Evolutionary conservation across 2,797 vertebrate species (phyloP), one percentile per base, ranked within the genome.

Genomic region (Alosa sapidissima): DNA sequence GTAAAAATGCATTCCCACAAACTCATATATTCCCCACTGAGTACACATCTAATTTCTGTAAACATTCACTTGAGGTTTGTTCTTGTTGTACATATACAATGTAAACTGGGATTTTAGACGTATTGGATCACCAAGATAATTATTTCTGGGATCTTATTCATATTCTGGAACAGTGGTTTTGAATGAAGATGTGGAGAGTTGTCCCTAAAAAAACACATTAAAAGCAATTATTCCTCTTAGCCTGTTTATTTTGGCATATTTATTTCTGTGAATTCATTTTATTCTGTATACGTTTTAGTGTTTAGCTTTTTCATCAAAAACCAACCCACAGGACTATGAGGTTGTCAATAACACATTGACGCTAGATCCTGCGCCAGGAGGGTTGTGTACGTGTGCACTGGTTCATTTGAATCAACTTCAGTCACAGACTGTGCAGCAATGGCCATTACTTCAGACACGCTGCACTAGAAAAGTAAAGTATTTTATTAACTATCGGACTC

Each of bases 281-380:
- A 21, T 75, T 41, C 33, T 14, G 16, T 75, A 16, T 75, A 13
- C 7, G 14, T n/a, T 78, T 45, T 19, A 45, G 41, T 5, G 11
- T 41, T 75, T 13, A 16, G 16, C 2, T 78, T 78, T 75, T 78
- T 21, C 5, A 21, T 45, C 14, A 21, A 78, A 78, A 47, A 87
- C 84, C 89, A 87, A 85, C 89, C 90, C 33, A 89, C 49, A 19
- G 84, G 81, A 83, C 88, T 89, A 87, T 88, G 84, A 85, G 24
- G 87, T 87, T 85, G 86, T 88, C 88, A 91, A 92, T 87, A 91
- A 21, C 14, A n/a, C 72, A 78, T 19, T 78, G 41, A 21, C 8
- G 72, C 13, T 3, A 1, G 10, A 0, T 28, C 33, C 87, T 86
- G 87, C 86, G 85, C 83, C 87, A 83, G 85, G 62, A 82, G 88